Base-by-base conservation (phyloP, 2,888 invertebrate species). In the Apotomis capreana region DNA sequence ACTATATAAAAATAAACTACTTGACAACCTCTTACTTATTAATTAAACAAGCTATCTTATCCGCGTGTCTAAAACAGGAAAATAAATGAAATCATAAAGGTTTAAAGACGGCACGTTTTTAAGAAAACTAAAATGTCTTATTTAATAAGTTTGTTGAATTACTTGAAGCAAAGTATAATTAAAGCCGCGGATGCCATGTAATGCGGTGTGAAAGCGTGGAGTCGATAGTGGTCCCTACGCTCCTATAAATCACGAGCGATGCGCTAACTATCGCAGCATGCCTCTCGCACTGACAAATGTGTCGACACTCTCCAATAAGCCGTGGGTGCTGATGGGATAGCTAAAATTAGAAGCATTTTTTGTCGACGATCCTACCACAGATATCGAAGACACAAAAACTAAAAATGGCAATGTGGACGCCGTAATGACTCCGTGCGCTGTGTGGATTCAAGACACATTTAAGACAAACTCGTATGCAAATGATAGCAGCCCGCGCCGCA, bases 291-390 rank as follows among this genome's bases (percentile, higher is more conserved):
- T 77, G 82, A 88, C 91, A 86, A 90, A 90, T 88, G 87, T 89
- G 90, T 90, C 87, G 87, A 89, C 91, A 86, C 84, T 81, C 79
- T 77, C 82, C 82, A 84, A 85, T 86, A 84, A 83, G 82, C 82
- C 77, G 76, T 76, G 78, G 80, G 80, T 77, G 80, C 78, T 78
- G 83, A 86, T 83, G 81, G 84, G 84, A 82, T 80, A 83, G 63
- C 74, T 74, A 74, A 71, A 74, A 71, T 74, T 71, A 74, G 74
- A 71, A 12, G 26, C 60, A 60, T 62, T 74, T 74, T 74, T 74
- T 74, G 70, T 74, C 61, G 57, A 40, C 37, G 36, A 37, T 54
- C 68, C 67, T 51, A 62, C 58, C 68, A 68, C 72, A 72, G 51
- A 63, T 63, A 52, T 72, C 57, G 58, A 59, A n/a, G 46, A 57